Evolutionary conservation across 23 tunicate species (phyloP).

Genomic region (Styela clava): DNA sequence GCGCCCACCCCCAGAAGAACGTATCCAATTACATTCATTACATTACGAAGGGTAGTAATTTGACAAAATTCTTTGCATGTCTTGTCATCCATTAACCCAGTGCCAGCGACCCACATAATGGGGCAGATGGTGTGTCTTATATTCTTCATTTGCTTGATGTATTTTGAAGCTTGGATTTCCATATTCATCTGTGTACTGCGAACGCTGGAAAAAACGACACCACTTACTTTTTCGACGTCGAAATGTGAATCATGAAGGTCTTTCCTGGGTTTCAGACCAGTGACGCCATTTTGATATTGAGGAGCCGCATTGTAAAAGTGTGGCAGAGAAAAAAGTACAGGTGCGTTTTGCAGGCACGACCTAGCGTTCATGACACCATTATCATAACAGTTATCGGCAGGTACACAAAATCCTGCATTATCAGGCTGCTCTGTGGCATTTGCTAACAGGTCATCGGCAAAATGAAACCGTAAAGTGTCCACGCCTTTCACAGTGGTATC

Average conservation of each 20-base stretch:
- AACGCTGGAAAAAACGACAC: slow-evolving; percentile 21
- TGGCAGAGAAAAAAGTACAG: slow-evolving; percentile 64
- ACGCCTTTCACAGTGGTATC: slow-evolving; percentile 63
- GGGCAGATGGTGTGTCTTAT: neutral
- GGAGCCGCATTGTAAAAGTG: slow-evolving; percentile 84
- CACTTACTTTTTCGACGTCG: slow-evolving; percentile 69
- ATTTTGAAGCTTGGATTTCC: slow-evolving; percentile 12
- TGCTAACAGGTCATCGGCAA: slow-evolving; percentile 56
- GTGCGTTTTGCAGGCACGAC: slow-evolving; percentile 83
- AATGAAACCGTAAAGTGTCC: slow-evolving; percentile 54
- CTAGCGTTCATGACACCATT: slow-evolving; percentile 65
- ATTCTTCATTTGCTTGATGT: slow-evolving; percentile 22
- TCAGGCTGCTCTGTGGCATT: slow-evolving; percentile 49
- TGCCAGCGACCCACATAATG: slow-evolving; percentile 22
- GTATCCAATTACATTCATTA: slow-evolving; percentile 14
- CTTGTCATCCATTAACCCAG: slow-evolving; percentile 16
- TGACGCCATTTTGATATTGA: slow-evolving; percentile 51
- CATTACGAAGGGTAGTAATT: neutral
- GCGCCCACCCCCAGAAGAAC: neutral
- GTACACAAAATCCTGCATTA: slow-evolving; percentile 86
- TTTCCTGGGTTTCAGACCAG: slow-evolving; percentile 49
- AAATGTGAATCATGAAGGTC: slow-evolving; percentile 56
- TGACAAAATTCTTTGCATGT: slow-evolving; percentile 10
- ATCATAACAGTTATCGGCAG: slow-evolving; percentile 49
- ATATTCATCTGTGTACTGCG: slow-evolving; percentile 18